phyloP scores from a whole-genome alignment of 2,797 vertebrate genomes.

The Smutsia gigantea region DNA sequence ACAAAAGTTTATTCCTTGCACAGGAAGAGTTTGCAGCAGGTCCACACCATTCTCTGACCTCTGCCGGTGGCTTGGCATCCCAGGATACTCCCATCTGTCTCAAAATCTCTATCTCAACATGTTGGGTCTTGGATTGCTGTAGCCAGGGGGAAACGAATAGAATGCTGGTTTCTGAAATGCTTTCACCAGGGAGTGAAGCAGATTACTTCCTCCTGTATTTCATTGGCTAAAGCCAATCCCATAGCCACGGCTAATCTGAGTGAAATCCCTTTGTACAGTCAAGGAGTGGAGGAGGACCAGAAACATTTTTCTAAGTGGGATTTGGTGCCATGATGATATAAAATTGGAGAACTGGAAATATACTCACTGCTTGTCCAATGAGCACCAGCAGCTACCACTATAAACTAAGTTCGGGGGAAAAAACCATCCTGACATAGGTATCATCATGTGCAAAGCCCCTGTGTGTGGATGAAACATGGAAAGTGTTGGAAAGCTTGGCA shows the following conservation, averaged over 20 bases:
- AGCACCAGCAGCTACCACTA: neutral
- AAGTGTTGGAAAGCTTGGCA: neutral
- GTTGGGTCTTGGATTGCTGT: neutral
- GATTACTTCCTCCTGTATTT: neutral
- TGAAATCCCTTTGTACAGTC: neutral
- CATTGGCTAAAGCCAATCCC: neutral
- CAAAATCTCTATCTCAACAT: neutral
- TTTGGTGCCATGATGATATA: too few relatives aligned
- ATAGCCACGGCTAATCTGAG: rapidly evolving
- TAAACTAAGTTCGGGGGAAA: neutral
- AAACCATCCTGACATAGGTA: neutral
- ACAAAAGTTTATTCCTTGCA: neutral
- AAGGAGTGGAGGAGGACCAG: neutral
- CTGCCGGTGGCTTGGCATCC: neutral
- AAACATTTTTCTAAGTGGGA: too few relatives aligned
- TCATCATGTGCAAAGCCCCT: neutral
- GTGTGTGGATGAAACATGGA: rapidly evolving
- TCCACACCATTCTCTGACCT: neutral
- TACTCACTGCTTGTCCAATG: too few relatives aligned
- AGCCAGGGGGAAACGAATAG: neutral
- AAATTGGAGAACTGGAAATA: too few relatives aligned
- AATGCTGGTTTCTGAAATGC: neutral
- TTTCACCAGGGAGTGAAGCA: neutral
- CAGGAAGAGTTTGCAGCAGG: neutral
- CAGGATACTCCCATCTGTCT: neutral